Percentiles rank a stretch among this genome's conserved stretches.
phyloP scores from a whole-genome alignment of 2,888 invertebrate species.

The Cordilura impudica region DNA sequence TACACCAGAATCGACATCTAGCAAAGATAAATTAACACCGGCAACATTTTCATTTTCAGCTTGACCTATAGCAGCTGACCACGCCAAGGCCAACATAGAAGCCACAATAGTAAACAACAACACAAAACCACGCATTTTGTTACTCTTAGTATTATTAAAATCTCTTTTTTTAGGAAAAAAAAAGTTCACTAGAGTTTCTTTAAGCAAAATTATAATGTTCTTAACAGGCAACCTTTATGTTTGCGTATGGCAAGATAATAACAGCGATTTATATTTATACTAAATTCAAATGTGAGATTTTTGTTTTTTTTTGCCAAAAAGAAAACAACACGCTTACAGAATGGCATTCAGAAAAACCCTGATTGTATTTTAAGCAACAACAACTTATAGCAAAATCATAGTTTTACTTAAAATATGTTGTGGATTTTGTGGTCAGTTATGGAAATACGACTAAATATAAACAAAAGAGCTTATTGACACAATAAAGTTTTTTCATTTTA shows the following conservation, averaged over 20 bases:
- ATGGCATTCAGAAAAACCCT: no score
- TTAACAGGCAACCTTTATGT: constrained; percentile 31
- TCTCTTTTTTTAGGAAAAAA: not conserved
- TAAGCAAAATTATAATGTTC: constrained; percentile 16
- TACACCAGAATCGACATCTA: constrained; percentile 61
- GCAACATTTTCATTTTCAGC: constrained; percentile 22
- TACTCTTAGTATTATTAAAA: not conserved
- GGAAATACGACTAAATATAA: no score
- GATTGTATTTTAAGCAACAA: no score
- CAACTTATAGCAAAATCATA: no score
- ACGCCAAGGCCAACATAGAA: constrained; percentile 26
- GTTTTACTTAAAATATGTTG: no score
- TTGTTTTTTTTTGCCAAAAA: not conserved
- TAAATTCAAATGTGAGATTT: not conserved
- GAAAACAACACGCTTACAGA: not conserved
- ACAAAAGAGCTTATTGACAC: no score
- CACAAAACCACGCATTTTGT: constrained; percentile 37
- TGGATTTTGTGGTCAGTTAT: no score
- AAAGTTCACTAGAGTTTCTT: not conserved
- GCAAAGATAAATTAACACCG: constrained; percentile 36
- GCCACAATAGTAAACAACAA: constrained; percentile 25
- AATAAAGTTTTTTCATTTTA: no score
- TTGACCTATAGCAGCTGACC: constrained; percentile 30
- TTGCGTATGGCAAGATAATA: constrained; percentile 23
- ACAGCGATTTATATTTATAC: not conserved